Evolutionary conservation across 1,140 invertebrate species (phyloP), one percentile per base, ranked within the genome.

Genomic region (Heliconius eleuchia): DNA sequence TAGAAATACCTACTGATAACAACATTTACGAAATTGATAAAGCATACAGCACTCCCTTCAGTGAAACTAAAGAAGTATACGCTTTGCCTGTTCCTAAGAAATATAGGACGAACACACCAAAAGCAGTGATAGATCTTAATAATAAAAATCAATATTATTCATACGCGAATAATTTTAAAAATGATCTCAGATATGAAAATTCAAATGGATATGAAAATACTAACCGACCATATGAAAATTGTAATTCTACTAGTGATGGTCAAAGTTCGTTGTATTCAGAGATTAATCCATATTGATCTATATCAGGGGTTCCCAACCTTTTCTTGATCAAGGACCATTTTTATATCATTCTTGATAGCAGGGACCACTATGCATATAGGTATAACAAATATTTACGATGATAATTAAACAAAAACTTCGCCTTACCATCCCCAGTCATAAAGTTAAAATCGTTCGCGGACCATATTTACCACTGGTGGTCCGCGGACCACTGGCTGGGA

Each of bases 81-180:
- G 55, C 55, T 60, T 9, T 60, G 19, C 55, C 55, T 11, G 55
- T 60, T 60, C 55, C 55, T 13, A 60, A 60, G n/a, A 60, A 60
- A 60, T 60, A 23, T 60, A 60, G 55, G n/a, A 60, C 55, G 55
- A n/a, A 60, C 55, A 60, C 19, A 60, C 55, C 55, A 23, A 60
- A 60, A 11, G 55, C 7, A 60, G 55, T 23, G 7, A 23, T 60
- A n/a, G n/a, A 60, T 60, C 6, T 11, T 60, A 60, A 60, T n/a
- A 23, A 60, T 60, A 60, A 60, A 27, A 9, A 60, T 60, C 55
- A 60, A 60, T 60, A 60, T 27, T 60, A 60, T 27, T 60, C 55
- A 23, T 60, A 60, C 3, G 55, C 55, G n/a, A 60, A 7, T 2
- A 55, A 55, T 55, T 19, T 55, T n/a, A 55, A 23, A 23, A n/a